Evolutionary conservation across 1,140 invertebrate species (phyloP), one percentile per base, ranked within the genome.

Genomic region (Brachystomella parvula): DNA sequence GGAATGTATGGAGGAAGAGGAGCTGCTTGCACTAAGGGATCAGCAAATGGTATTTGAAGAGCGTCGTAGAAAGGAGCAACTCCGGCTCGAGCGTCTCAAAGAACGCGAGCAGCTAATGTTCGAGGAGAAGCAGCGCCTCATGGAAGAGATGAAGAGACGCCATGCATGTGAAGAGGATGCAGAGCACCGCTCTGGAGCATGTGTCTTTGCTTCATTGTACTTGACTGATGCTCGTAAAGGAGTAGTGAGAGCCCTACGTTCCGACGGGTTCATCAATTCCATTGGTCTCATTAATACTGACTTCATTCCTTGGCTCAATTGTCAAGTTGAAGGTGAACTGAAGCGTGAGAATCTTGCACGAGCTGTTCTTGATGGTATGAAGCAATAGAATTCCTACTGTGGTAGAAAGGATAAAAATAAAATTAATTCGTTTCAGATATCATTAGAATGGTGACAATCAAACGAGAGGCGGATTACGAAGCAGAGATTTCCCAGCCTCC

Each of bases 1-100:
- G 47, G 72, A 73, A 35, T 68, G 66, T 15, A 71, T 73, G 69
- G 72, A 73, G 35, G 72, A 73, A 65, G 72, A 73, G 62, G 72
- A 73, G 32, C 49, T 73, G 12, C 32, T 29, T 1, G 63, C 69
- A 19, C 44, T 73, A 47, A 62, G 33, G 29, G 69, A 69, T 29
- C 72, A 73, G 30, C 72, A 73, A 59, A 65, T 67, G 47, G 60
- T 61, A 2, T 73, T 73, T 32, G 60, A 69, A 15, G 68, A 73
- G 62, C 71, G 63, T 30, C 58, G 70, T 19, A 56, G 60, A 28
- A 32, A 64, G 15, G 72, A 73, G 47, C 64, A 71, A 58, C 24
- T 39, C 26, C 47, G 61, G 24, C 30, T 73, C 29, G 39, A 44
- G 35, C 15, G 39, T 1, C 47, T 73, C 15, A 67, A 69, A 24